A percentile compares a stretch with the other conserved stretches of the same genome.
phyloP scores from a whole-genome alignment of 2,113 vertebrate genomes.

The Saguinus imperator region DNA sequence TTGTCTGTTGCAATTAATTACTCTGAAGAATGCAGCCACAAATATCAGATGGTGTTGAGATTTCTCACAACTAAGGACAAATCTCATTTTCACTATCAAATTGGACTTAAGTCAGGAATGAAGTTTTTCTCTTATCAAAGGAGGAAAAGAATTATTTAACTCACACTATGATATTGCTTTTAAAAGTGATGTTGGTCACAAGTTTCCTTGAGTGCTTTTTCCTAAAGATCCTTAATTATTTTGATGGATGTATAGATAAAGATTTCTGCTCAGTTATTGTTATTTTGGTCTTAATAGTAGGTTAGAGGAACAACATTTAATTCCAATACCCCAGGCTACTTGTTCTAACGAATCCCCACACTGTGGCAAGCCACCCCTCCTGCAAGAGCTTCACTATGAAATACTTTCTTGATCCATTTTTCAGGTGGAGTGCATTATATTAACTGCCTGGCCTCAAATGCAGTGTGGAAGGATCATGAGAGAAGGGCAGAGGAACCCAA shows the following conservation, averaged over 20 bases:
- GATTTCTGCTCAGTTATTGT: neutral
- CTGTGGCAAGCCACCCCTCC: neutral
- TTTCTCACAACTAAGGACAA: slow-evolving; percentile 50
- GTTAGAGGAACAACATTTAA: slow-evolving; percentile 31
- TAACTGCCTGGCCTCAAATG: neutral
- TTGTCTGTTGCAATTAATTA: slow-evolving; percentile 69
- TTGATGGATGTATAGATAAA: neutral
- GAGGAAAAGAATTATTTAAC: neutral
- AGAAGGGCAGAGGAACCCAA: neutral
- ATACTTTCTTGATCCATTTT: slow-evolving; percentile 6
- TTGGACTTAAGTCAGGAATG: slow-evolving; percentile 43
- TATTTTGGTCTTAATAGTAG: neutral
- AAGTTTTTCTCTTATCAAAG: slow-evolving; percentile 29
- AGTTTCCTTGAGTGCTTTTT: neutral
- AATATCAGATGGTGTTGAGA: slow-evolving; percentile 47
- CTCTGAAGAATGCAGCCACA: slow-evolving; percentile 34
- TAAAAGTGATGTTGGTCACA: neutral
- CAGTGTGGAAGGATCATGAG: neutral
- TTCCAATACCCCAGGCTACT: neutral
- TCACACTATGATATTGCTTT: neutral
- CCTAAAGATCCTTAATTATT: neutral
- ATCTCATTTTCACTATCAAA: slow-evolving; percentile 66
- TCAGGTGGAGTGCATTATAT: neutral
- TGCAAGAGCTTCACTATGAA: neutral
- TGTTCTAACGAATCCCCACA: neutral